These are phyloP conservation scores for Semnopithecus entellus DNA, from an alignment of 2,113 vertebrate genomes.

Conservation along the genomic window DNA sequence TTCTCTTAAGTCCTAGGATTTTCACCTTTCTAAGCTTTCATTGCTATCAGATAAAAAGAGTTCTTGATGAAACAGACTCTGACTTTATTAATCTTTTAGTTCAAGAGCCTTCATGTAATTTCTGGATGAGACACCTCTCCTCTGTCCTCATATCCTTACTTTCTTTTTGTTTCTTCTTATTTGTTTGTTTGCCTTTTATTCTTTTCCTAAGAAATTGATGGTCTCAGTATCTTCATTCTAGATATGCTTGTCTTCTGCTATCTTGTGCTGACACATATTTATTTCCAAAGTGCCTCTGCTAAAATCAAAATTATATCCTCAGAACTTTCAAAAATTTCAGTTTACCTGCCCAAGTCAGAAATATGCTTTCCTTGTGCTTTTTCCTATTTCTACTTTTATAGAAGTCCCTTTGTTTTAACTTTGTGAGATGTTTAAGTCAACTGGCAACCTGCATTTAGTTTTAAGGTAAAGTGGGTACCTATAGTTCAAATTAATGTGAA, in stretches of 20 bases:
- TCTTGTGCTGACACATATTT: not conserved
- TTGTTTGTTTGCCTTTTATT: not conserved
- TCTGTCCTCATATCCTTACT: not conserved
- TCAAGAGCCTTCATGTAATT: not conserved
- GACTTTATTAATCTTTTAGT: not conserved
- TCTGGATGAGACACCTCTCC: not conserved
- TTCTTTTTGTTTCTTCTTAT: not conserved
- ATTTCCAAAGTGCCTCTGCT: not conserved
- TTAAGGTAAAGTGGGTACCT: not conserved
- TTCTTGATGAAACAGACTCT: not conserved
- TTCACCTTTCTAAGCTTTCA: not conserved
- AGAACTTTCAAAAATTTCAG: not conserved
- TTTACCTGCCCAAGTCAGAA: not conserved
- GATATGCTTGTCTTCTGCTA: not conserved
- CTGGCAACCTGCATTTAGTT: not conserved
- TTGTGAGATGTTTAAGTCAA: not conserved
- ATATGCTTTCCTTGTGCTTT: not conserved
- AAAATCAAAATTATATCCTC: not conserved
- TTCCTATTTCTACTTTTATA: not conserved
- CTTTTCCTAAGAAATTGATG: not conserved
- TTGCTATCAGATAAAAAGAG: not conserved
- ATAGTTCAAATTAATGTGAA: not conserved
- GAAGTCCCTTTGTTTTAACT: not conserved
- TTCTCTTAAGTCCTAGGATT: not conserved
- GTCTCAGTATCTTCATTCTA: not conserved